Conservation (phyloP, 2,888 invertebrate species). For the Campoplex nolae region DNA sequence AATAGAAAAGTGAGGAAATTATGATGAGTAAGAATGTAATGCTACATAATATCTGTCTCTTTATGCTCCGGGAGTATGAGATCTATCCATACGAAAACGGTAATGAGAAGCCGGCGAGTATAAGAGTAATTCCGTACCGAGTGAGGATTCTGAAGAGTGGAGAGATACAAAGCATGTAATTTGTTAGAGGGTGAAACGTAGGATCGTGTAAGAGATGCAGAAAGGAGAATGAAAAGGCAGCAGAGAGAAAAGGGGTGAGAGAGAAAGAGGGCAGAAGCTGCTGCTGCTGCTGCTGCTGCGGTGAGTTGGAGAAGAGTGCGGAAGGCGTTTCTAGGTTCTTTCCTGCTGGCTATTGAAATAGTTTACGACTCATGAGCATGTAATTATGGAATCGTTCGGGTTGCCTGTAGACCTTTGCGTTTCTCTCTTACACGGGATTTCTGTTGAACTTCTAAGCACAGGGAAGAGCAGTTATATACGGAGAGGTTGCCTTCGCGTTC, state of each 20-base stretch:
- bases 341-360: slow-evolving; percentile 69
- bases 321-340: slow-evolving; percentile 63
- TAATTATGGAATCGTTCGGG: slow-evolving; percentile 70
- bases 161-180: slow-evolving; percentile 63
- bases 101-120: slow-evolving; percentile 70
- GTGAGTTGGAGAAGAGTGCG: slow-evolving; percentile 35
- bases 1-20: slow-evolving; percentile 44
- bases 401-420: slow-evolving; percentile 38
- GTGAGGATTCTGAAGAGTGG: slow-evolving; percentile 66
- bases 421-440: slow-evolving; percentile 39
- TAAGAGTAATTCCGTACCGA: slow-evolving; percentile 64
- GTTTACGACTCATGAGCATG: slow-evolving; percentile 71
- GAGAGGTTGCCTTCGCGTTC: slow-evolving; percentile 7
- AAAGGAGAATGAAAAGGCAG: slow-evolving; percentile 40
- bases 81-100: slow-evolving; percentile 49
- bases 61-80: slow-evolving; percentile 29
- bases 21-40: slow-evolving; percentile 38
- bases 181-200: slow-evolving; percentile 53
- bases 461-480: neutral
- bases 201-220: slow-evolving; percentile 43
- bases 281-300: slow-evolving; percentile 31
- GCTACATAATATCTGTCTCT: slow-evolving; percentile 11
- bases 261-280: slow-evolving; percentile 54
- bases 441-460: slow-evolving; percentile 26
- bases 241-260: slow-evolving; percentile 31